phyloP scores from a whole-genome alignment of 2,113 vertebrate species.

The Embiotoca jacksoni region DNA sequence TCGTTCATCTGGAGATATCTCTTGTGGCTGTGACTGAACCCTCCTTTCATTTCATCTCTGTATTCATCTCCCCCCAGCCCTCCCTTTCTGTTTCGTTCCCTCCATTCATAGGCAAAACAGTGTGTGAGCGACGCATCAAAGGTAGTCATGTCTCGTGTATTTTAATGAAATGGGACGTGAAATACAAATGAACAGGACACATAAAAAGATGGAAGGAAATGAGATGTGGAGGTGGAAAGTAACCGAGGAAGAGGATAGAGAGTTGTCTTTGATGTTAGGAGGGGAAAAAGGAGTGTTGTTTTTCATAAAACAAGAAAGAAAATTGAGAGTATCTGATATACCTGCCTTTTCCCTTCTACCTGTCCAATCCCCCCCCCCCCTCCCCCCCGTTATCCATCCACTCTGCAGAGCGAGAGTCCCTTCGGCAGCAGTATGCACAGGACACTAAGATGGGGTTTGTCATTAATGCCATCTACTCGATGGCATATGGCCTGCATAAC shows the following conservation, averaged over 20 bases:
- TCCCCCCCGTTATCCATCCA: background rate
- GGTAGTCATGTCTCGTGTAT: slow-evolving; percentile 67
- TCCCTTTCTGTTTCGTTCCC: slow-evolving; percentile 45
- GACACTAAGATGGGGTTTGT: slow-evolving; percentile 99
- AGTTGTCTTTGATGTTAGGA: slow-evolving; percentile 56
- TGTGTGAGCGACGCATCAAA: slow-evolving; percentile 69
- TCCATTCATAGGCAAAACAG: slow-evolving; percentile 71
- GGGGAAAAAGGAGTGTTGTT: slow-evolving; percentile 6
- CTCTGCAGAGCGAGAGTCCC: slow-evolving; percentile 88
- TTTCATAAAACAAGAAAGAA: slow-evolving; percentile 30
- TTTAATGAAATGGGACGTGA: slow-evolving; percentile 70
- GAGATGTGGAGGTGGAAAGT: slow-evolving; percentile 50
- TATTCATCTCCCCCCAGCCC: slow-evolving; percentile 7
- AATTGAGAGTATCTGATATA: slow-evolving; percentile 45
- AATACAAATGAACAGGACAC: slow-evolving; percentile 66
- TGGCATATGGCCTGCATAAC: slow-evolving; percentile 97
- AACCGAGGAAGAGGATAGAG: slow-evolving; percentile 36
- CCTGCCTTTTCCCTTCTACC: slow-evolving; percentile 12
- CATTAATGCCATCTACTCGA: slow-evolving; percentile 98
- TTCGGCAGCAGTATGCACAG: slow-evolving; percentile 94
- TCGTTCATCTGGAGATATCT: slow-evolving; percentile 43
- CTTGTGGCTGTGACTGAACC: slow-evolving; percentile 24
- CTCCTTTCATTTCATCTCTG: slow-evolving; percentile 42
- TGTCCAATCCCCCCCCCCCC: background rate
- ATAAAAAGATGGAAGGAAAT: slow-evolving; percentile 49